Base-by-base conservation (phyloP, 2,888 invertebrate species). In the Leptinotarsa tumamoca region DNA sequence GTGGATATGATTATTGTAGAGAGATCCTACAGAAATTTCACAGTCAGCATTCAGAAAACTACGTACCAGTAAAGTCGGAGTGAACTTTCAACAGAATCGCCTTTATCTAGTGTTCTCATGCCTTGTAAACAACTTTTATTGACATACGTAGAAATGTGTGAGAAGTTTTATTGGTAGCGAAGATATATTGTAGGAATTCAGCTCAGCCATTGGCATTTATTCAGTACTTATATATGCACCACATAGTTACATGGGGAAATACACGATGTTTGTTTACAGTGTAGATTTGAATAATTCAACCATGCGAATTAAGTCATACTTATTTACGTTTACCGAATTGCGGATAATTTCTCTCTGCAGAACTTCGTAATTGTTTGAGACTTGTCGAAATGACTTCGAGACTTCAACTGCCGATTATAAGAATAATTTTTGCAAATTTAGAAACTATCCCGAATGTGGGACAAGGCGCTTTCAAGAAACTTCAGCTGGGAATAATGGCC, bases 41-140 rank as follows among this genome's bases (percentile, higher is more conserved):
- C 23, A 58, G 23, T 58, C 23, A 58, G 58, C 58, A 58, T 58
- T 23, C 58, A 58, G 58, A 58, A 23, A 58, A 21, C 14, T 21
- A 18, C 23, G 58, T 58, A 58, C 58, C 23, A 58, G 21, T 23
- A 58, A 58, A 58, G 21, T 58, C 21, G 14, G 21, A 58, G 18
- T 58, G 58, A 58, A 14, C 23, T 58, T 58, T 58, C 21, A 23
- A 4, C 4, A 18, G 58, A 23, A 58, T 18, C 14, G 58, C 14
- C 58, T 58, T 58, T 58, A 58, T 58, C 58, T 58, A 58, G 58
- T 58, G 4, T 58, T 23, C 58, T 58, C 58, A 58, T 23, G 15
- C 58, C 23, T 58, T 58, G 58, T 58, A 58, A 58, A 58, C 58
- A 58, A 58, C 58, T 58, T 58, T 58, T 58, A 58, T 58, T 58